phyloP scores from a whole-genome alignment of 2,797 vertebrate species.

The Pelodytes ibericus region DNA sequence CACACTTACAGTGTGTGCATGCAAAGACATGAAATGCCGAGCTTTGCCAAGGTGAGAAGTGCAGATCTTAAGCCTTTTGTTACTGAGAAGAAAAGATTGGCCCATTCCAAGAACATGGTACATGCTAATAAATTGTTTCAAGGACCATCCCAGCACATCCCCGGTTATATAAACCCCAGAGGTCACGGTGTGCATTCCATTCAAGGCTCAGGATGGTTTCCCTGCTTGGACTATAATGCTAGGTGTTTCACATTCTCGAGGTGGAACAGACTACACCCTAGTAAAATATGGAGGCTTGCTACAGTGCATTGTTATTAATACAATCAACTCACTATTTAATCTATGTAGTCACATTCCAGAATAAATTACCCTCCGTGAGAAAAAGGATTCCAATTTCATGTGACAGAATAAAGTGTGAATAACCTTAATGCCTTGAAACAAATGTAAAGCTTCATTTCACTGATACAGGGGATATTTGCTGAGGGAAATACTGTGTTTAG shows the following conservation, averaged over 20 bases:
- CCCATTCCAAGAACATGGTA: too few species aligned
- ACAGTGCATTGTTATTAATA: slow-evolving; percentile 35
- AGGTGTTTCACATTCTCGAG: slow-evolving; percentile 48
- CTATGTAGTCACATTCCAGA: background rate
- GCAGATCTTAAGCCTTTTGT: too few species aligned
- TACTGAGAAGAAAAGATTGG: too few species aligned
- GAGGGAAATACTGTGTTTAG: too few species aligned
- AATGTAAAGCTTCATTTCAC: too few species aligned
- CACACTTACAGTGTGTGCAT: too few species aligned
- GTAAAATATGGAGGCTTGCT: slow-evolving; percentile 20
- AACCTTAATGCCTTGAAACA: background rate
- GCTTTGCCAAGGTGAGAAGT: too few species aligned
- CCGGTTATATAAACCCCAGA: background rate
- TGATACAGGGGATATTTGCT: too few species aligned
- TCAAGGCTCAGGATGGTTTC: slow-evolving; percentile 12
- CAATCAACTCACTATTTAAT: slow-evolving; percentile 13
- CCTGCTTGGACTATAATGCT: slow-evolving; percentile 15
- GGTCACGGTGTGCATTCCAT: background rate
- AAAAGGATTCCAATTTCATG: slow-evolving; percentile 9
- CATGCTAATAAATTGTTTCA: too few species aligned
- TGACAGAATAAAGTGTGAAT: background rate
- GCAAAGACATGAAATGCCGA: too few species aligned
- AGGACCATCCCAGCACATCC: background rate
- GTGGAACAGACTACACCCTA: slow-evolving; percentile 49
- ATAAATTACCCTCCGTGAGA: slow-evolving; percentile 21